phyloP scores from a whole-genome alignment of 2,797 vertebrate genomes.

The Hafferia zeledoni region DNA sequence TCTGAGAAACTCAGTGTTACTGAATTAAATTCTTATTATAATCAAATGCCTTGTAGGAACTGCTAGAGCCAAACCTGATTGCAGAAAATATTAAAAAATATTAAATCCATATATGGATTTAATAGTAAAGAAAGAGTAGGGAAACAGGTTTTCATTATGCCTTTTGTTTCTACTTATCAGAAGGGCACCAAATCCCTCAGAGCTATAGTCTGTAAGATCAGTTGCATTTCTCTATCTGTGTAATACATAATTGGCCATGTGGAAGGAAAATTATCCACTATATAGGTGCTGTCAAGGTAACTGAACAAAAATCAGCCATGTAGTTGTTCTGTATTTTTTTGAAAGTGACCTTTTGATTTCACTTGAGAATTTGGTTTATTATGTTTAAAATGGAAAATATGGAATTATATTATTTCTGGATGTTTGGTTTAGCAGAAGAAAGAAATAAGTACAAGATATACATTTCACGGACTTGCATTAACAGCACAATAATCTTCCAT shows the following conservation, averaged over 20 bases:
- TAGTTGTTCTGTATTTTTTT: neutral
- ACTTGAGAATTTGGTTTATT: neutral
- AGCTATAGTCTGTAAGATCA: neutral
- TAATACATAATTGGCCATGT: neutral
- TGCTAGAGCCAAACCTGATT: neutral
- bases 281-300: neutral
- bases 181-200: neutral
- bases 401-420: neutral
- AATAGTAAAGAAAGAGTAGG: neutral
- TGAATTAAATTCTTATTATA: neutral
- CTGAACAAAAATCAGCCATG: neutral
- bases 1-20: neutral
- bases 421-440: neutral
- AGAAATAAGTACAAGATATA: neutral
- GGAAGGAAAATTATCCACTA: neutral
- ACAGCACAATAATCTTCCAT: constrained; percentile 10
- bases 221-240: neutral
- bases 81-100: neutral
- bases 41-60: neutral
- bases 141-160: neutral
- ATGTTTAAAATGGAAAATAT: neutral
- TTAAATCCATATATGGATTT: neutral
- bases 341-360: neutral
- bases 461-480: constrained; percentile 22
- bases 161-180: neutral